phyloP scores from a whole-genome alignment of 2,113 vertebrate genomes.

The Tragelaphus scriptus region DNA sequence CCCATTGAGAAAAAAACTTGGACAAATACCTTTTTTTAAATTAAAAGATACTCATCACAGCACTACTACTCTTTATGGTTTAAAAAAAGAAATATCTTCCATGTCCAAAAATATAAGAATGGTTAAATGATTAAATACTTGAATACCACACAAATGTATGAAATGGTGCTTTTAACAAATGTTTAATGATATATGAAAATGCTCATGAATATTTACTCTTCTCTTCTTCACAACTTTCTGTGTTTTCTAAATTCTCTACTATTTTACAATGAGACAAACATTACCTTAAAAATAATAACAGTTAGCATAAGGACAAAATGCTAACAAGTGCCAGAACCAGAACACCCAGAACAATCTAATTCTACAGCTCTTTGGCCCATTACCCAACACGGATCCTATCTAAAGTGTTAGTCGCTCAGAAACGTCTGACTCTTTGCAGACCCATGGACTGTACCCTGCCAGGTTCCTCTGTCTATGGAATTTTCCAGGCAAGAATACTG shows the following conservation, averaged over 20 bases:
- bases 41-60: neutral
- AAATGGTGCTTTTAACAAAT: neutral
- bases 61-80: neutral
- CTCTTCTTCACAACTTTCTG: conserved; percentile 2
- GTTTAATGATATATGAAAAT: neutral
- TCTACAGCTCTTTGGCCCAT: neutral
- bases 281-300: neutral
- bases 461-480: neutral
- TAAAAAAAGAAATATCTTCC: neutral
- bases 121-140: neutral
- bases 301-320: conserved; percentile 7
- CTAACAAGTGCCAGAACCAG: neutral
- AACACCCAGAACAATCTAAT: neutral
- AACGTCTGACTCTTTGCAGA: neutral
- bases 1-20: neutral
- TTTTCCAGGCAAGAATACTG: neutral
- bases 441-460: neutral
- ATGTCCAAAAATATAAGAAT: neutral
- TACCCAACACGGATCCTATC: neutral
- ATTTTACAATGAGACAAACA: neutral
- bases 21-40: neutral
- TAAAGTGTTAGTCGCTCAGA: neutral
- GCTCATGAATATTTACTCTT: neutral
- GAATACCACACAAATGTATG: neutral
- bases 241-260: conserved; percentile 22